Conservation (phyloP, 2,797 vertebrate genomes). For the Benthosema pterotum region DNA sequence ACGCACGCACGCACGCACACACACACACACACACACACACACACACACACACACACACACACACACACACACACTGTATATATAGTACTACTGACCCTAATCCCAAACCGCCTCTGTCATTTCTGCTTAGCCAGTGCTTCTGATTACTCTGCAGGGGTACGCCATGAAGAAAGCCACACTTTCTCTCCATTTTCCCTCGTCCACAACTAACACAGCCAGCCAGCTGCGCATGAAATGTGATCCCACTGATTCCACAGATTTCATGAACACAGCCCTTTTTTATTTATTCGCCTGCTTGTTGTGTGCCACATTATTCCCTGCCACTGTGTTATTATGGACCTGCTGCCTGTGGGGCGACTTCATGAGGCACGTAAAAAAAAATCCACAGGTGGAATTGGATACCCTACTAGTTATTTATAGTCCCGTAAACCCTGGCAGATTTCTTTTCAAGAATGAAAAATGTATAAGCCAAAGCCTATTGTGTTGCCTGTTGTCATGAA, state of each 20-base stretch:
- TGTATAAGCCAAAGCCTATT: background rate
- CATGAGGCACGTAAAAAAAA: slow-evolving; percentile 3
- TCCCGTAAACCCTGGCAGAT: slow-evolving; percentile 4
- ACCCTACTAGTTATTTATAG: background rate
- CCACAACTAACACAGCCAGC: slow-evolving; percentile 36
- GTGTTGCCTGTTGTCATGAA: background rate
- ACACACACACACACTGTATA: too few relatives aligned
- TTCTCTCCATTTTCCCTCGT: slow-evolving; percentile 47
- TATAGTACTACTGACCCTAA: slow-evolving; percentile 65
- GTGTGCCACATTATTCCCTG: slow-evolving; percentile 1
- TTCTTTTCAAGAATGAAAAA: background rate
- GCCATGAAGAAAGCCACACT: slow-evolving; percentile 40
- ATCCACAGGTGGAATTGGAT: slow-evolving; percentile 37
- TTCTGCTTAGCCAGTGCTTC: slow-evolving; percentile 54
- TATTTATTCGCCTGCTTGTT: slow-evolving; percentile 1
- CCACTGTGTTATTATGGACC: slow-evolving; percentile 16
- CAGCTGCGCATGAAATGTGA: slow-evolving; percentile 36
- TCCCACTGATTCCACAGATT: slow-evolving; percentile 30
- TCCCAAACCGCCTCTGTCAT: slow-evolving; percentile 64
- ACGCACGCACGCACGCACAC: too few relatives aligned
- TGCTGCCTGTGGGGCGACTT: slow-evolving; percentile 15
- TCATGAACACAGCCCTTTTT: slow-evolving; percentile 22
- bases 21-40: too few relatives aligned
- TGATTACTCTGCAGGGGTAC: slow-evolving; percentile 55
- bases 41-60: too few relatives aligned